These are phyloP conservation scores for Cyrtodaria siliqua DNA, from an alignment of 2,888 invertebrate genomes.

Conservation along the genomic window DNA sequence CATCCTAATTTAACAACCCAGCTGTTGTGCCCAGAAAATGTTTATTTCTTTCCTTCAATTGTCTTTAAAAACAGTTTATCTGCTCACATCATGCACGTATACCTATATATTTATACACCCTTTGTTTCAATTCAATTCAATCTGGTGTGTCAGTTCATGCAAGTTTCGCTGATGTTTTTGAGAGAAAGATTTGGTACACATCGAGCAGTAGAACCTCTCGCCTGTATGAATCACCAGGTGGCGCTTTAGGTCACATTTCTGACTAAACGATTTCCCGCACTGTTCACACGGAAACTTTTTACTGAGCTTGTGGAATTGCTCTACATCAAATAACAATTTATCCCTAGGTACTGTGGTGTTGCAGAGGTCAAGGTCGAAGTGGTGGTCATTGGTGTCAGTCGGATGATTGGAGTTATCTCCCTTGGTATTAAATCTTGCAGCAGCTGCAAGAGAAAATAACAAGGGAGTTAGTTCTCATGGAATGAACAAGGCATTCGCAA, in stretches of 20 bases:
- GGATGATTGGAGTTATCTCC: not conserved
- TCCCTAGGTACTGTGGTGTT: no score
- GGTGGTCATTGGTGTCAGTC: not conserved
- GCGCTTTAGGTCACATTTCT: slow-evolving; percentile 1
- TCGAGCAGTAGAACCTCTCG: slow-evolving; percentile 1
- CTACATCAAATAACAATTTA: no score
- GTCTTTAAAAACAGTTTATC: no score
- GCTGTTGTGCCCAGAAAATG: no score
- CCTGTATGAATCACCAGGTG: not conserved
- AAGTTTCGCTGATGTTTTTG: slow-evolving; percentile 11
- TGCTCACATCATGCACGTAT: no score
- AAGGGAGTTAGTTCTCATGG: not conserved
- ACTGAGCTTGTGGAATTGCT: not conserved
- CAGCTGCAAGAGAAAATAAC: slow-evolving; percentile 9
- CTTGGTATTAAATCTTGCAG: slow-evolving; percentile 6
- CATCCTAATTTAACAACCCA: no score
- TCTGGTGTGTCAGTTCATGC: not conserved
- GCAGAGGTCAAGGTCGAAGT: no score
- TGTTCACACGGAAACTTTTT: slow-evolving; percentile 1
- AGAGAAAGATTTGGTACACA: slow-evolving; percentile 3
- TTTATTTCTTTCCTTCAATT: no score
- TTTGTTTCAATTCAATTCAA: no score
- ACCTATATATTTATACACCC: no score
- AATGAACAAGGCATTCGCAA: no score
- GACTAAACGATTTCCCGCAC: slow-evolving; percentile 3